Conservation (phyloP, 2,888 invertebrate species). For the Melieria omissa region DNA sequence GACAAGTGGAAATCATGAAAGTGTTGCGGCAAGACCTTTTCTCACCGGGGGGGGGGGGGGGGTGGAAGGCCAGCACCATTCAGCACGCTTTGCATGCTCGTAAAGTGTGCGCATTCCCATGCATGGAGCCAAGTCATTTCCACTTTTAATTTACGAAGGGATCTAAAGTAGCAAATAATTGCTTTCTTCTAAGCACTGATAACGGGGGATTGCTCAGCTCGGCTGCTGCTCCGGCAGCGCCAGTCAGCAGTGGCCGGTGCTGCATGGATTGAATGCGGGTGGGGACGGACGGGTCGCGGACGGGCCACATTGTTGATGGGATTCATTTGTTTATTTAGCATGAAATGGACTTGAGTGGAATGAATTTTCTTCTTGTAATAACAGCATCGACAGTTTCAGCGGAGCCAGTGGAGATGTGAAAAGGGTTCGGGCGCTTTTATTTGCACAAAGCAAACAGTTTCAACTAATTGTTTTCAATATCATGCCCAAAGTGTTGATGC, state of each 20-base stretch:
- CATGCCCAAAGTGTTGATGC: neutral
- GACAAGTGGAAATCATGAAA: no score
- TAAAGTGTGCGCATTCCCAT: neutral
- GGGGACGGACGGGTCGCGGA: neutral
- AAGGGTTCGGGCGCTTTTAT: neutral
- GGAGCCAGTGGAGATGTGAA: neutral
- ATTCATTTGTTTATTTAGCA: conserved; percentile 7
- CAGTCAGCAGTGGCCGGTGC: neutral
- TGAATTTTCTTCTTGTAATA: neutral
- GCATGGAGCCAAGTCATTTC: conserved; percentile 38
- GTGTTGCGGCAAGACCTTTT: no score
- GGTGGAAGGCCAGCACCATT: neutral
- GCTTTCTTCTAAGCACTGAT: conserved; percentile 48
- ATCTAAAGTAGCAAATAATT: conserved; percentile 57
- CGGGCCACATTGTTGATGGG: neutral
- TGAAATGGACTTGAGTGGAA: conserved; percentile 10
- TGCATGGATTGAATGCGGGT: neutral
- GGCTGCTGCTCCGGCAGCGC: neutral
- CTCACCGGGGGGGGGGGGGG: neutral
- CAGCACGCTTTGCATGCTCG: neutral
- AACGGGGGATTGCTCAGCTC: neutral
- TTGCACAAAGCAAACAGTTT: neutral
- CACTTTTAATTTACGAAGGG: conserved; percentile 54
- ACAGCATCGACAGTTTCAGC: neutral
- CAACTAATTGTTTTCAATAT: neutral